A percentile compares a stretch with the other conserved stretches of the same genome.
These are phyloP conservation scores for Uloborus plumipes DNA, from an alignment of 2,888 invertebrate species.

Conservation along the genomic window DNA sequence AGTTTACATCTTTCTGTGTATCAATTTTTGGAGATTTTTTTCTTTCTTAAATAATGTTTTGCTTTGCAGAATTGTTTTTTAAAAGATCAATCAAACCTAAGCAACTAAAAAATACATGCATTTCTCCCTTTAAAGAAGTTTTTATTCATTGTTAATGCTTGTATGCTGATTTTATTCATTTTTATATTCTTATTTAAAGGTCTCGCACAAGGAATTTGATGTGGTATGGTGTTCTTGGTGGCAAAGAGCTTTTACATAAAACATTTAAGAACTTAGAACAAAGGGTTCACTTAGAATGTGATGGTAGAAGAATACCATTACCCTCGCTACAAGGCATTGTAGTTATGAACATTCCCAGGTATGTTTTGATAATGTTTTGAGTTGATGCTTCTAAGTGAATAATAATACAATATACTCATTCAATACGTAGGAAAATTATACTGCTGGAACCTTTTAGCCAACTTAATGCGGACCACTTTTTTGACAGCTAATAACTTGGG, in stretches of 20 bases:
- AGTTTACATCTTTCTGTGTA: too few relatives aligned
- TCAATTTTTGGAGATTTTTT: too few relatives aligned
- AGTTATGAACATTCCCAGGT: slow-evolving; percentile 94
- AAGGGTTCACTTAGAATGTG: slow-evolving; percentile 93
- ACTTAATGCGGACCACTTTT: too few relatives aligned
- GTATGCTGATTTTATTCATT: neutral
- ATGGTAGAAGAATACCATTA: slow-evolving; percentile 93
- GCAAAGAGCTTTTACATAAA: slow-evolving; percentile 79
- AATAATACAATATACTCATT: too few relatives aligned
- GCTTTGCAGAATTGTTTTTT: too few relatives aligned
- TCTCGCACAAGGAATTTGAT: slow-evolving; percentile 95
- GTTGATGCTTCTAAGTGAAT: too few relatives aligned
- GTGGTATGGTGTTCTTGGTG: slow-evolving; percentile 82
- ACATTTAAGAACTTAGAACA: slow-evolving; percentile 97
- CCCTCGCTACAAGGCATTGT: slow-evolving; percentile 97
- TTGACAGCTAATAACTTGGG: neutral
- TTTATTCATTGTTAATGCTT: neutral
- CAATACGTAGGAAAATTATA: too few relatives aligned
- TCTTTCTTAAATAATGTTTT: too few relatives aligned
- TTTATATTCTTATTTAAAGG: slow-evolving; percentile 66
- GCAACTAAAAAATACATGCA: too few relatives aligned
- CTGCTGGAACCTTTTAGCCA: too few relatives aligned
- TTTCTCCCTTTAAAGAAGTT: neutral
- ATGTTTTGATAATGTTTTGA: neutral
- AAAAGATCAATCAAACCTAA: too few relatives aligned